Conservation (phyloP, 2,888 invertebrate genomes). For the Andrena flavipes region DNA sequence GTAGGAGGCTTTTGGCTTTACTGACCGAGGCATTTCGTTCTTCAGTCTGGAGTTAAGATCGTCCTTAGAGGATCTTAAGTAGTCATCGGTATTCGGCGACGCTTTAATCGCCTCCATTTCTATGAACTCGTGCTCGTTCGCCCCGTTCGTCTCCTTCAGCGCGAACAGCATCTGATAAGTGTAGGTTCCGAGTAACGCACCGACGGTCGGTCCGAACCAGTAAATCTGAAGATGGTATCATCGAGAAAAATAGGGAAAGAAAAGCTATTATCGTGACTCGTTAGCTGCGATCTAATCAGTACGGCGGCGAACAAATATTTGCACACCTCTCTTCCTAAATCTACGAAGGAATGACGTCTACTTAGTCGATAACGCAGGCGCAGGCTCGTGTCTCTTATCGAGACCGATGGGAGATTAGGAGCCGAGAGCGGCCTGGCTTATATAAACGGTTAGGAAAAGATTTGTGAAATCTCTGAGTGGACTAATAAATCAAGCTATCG, state of each 20-base stretch:
- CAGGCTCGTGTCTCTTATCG: constrained; percentile 28
- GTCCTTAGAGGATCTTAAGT: neutral
- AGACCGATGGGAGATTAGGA: constrained; percentile 17
- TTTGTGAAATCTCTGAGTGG: constrained; percentile 12
- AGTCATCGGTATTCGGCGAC: neutral
- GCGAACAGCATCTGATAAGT: constrained; percentile 82
- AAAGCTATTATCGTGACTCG: neutral
- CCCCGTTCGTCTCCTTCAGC: constrained; percentile 8
- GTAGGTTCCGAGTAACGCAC: constrained; percentile 84
- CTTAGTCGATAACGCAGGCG: constrained; percentile 20
- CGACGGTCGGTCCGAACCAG: constrained; percentile 88
- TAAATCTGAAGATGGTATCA: constrained; percentile 85
- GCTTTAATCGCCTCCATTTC: constrained; percentile 33
- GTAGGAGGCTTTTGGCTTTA: no score
- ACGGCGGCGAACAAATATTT: constrained; percentile 26
- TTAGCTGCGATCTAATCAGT: constrained; percentile 46
- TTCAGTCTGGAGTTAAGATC: no score
- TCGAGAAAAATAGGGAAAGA: neutral
- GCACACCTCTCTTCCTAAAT: constrained; percentile 25
- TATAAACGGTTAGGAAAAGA: constrained; percentile 6
- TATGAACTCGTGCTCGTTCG: neutral
- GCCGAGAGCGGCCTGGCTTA: neutral
- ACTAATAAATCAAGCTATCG: constrained; percentile 19
- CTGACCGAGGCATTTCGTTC: no score
- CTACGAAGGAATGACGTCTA: neutral